Evolutionary conservation across 2,797 vertebrate genomes (phyloP), one percentile per base, ranked within the genome.

Genomic region (Clarias platycephalus): DNA sequence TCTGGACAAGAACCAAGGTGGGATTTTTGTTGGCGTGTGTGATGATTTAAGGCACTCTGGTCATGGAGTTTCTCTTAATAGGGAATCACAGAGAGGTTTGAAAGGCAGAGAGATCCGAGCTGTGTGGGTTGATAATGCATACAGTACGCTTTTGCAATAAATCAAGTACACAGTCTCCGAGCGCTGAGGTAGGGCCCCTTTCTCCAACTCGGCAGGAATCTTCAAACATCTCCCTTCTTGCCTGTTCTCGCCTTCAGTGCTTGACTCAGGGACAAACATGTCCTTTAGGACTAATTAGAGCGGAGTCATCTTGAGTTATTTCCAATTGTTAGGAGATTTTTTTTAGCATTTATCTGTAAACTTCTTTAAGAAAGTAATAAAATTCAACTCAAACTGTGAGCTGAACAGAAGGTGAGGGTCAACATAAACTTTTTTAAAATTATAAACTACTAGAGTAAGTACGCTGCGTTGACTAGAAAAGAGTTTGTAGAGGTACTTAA

Each of bases 181-280:
- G 20, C 20, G 20, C 67, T 70, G 67, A 34, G 67, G 20, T 22
- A 40, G 16, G 26, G 44, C 70, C 44, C 53, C 20, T 62, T 12
- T 90, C 89, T 89, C 86, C 75, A 82, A 80, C 91, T 90, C 84
- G 87, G 5, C 74, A 84, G 88, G 92, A 89, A 85, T 80, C 80
- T 78, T 80, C 68, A 37, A 81, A 80, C 74, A 31, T 18, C 53
- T 75, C 53, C 72, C 26, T 57, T 53, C 26, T 77, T 74, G 66
- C 82, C 79, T 74, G 53, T 76, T 58, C 26, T 66, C 72, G 28
- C 57, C 72, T 71, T 78, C 70, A 82, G 62, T 20, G 49, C 62
- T 76, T 68, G 24, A 62, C 72, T 60, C 55, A 2, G 20, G 72
- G 80, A 64, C 64, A 62, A 77, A 67, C 63, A 15, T 64, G 71